Conservation (phyloP, 2,113 vertebrate genomes). For the Tyrannus savana region DNA sequence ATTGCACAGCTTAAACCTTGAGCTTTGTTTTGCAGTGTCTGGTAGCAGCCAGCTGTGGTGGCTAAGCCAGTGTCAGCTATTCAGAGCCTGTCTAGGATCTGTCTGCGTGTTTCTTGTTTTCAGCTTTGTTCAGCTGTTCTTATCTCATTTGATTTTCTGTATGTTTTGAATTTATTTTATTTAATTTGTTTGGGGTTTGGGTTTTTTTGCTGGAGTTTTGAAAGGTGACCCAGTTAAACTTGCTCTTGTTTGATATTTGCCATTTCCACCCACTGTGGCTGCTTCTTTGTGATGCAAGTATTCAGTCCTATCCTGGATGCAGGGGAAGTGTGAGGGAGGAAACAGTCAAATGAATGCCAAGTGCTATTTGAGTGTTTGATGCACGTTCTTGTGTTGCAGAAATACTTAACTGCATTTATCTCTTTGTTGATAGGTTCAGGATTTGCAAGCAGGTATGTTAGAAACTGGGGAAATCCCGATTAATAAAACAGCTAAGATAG, state of each 20-base stretch:
- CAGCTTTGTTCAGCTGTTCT: slow-evolving; percentile 7
- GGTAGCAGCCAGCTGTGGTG: not conserved
- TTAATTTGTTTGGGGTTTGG: not conserved
- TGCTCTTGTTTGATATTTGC: not conserved
- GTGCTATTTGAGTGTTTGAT: not conserved
- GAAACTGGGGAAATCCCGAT: not conserved
- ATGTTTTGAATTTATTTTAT: not conserved
- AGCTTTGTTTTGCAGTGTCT: not conserved
- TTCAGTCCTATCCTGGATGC: not conserved
- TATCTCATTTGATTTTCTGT: not conserved
- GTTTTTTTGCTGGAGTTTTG: not conserved
- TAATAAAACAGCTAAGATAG: not conserved
- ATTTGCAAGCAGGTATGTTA: not conserved
- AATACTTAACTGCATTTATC: not conserved
- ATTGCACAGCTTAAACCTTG: not conserved
- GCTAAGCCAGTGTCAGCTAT: not conserved
- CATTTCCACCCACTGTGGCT: not conserved
- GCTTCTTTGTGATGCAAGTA: not conserved
- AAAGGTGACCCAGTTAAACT: not conserved
- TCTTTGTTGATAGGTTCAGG: not conserved
- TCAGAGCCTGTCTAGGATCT: not conserved
- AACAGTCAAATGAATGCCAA: not conserved
- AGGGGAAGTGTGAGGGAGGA: not conserved
- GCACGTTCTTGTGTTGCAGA: not conserved
- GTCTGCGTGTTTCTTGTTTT: not conserved